These are phyloP conservation scores for Burhinus oedicnemus DNA, from an alignment of 2,113 vertebrate genomes.

Conservation along the genomic window DNA sequence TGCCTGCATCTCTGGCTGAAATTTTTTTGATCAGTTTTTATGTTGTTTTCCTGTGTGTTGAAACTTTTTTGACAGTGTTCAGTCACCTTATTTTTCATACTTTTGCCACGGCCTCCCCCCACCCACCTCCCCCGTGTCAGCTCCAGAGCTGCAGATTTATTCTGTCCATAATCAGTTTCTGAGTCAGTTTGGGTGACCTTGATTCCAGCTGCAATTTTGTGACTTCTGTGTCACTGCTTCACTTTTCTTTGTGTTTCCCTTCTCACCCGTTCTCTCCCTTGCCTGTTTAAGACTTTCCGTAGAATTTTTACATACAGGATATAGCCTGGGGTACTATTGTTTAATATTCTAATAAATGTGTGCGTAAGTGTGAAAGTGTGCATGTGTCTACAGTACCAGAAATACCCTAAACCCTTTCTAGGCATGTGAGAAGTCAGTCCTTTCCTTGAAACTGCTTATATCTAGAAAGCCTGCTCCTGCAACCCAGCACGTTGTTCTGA, in stretches of 20 bases:
- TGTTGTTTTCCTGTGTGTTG: neutral
- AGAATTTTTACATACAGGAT: neutral
- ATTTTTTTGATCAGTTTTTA: neutral
- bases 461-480: neutral
- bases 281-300: neutral
- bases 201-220: neutral
- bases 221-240: neutral
- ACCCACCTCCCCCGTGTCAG: rapidly evolving
- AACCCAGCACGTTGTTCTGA: neutral
- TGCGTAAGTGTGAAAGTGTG: rapidly evolving
- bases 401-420: neutral
- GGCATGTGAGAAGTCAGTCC: neutral
- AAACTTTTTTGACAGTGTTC: neutral
- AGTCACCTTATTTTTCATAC: neutral
- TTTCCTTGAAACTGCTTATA: neutral
- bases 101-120: neutral
- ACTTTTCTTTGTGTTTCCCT: neutral
- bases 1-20: neutral
- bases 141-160: neutral
- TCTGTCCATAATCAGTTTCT: neutral
- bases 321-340: neutral
- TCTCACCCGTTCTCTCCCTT: neutral
- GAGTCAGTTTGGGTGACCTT: slow-evolving; percentile 11
- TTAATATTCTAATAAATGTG: neutral
- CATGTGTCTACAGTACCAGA: neutral